A percentile compares a stretch with the other conserved stretches of the same genome.
These are phyloP conservation scores for Empidonax alnorum DNA, from an alignment of 2,113 vertebrate genomes.

Conservation along the genomic window DNA sequence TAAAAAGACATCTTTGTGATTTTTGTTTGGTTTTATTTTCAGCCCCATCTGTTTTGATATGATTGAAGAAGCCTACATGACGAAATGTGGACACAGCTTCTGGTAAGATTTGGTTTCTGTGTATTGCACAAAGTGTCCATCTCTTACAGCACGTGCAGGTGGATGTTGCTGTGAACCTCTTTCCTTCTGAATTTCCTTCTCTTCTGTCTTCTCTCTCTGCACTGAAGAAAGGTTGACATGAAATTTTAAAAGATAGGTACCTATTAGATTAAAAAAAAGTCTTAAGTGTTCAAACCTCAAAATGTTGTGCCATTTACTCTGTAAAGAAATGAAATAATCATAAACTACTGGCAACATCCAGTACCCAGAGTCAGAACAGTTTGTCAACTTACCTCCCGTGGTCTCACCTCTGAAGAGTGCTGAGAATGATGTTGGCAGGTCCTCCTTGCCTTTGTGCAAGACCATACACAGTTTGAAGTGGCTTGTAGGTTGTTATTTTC, in stretches of 20 bases:
- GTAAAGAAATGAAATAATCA: not conserved
- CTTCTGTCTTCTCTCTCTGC: conserved; percentile 13
- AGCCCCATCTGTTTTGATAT: conserved; percentile 99
- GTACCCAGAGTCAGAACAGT: not conserved
- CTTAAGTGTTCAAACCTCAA: not conserved
- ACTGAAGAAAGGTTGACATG: not conserved
- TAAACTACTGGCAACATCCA: not conserved
- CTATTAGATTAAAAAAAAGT: not conserved
- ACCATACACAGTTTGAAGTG: not conserved
- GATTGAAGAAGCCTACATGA: conserved; percentile 99
- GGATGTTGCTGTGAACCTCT: not conserved
- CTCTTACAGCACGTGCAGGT: not conserved
- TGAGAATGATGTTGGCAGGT: not conserved
- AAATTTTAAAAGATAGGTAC: not conserved
- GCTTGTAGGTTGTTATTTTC: not conserved
- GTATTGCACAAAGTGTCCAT: not conserved
- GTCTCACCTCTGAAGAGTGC: not conserved
- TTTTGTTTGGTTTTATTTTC: conserved; percentile 59
- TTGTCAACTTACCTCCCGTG: not conserved
- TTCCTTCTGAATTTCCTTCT: not conserved
- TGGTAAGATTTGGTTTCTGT: conserved; percentile 82
- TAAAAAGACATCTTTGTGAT: not conserved
- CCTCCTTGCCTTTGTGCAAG: not conserved
- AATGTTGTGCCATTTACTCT: not conserved
- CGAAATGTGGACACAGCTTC: conserved; percentile 99